Base-by-base conservation (phyloP, 2,888 invertebrate genomes). In the Drepanosiphum platanoidis region DNA sequence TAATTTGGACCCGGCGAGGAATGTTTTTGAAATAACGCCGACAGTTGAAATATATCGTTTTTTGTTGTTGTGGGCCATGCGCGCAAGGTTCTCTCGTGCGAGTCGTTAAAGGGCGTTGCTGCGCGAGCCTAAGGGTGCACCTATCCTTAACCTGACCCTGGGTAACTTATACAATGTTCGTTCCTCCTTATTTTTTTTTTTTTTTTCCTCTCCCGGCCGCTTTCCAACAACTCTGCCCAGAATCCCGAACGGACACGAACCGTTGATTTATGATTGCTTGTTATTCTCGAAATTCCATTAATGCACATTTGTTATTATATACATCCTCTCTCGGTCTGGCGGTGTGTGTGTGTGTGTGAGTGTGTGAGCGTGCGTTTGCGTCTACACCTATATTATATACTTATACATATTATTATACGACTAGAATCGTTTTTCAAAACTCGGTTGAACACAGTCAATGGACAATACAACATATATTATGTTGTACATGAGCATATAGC, bases 1-100 rank as follows among this genome's bases (percentile, higher is more conserved):
- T 75, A 83, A 83, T 83, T 83, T 61, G 46, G 74, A 66, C 34
- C 39, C 61, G 39, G 39, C 39, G 64, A 58, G 36, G 66, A 83
- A 83, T 83, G 83, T 83, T 72, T 83, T 83, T 83, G 83, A 83
- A 83, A 83, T 75, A 66, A 83, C 27, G 83, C 83, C 83, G 83
- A 75, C 64, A 27, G 75, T 74, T 83, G 39, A 64, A 74, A 74
- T 83, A 64, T 74, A 61, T 75, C 30, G 83, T 27, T 83, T n/a
- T 72, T 75, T 66, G 74, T 83, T 81, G 71, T 71, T 80, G 81
- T n/a, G n/a, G n/a, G n/a, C n/a, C n/a, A n/a, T n/a, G n/a, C n/a
- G n/a, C 30, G 42, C 81, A 72, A 71, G 61, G 72, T 42, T 39
- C 3, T 34, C 18, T 34, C 32, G 13, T 39, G 58, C 39, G 22